A percentile compares a stretch with the other conserved stretches of the same genome.
Evolutionary conservation across 2,797 vertebrate species (phyloP).

Genomic region (Lophius americanus): DNA sequence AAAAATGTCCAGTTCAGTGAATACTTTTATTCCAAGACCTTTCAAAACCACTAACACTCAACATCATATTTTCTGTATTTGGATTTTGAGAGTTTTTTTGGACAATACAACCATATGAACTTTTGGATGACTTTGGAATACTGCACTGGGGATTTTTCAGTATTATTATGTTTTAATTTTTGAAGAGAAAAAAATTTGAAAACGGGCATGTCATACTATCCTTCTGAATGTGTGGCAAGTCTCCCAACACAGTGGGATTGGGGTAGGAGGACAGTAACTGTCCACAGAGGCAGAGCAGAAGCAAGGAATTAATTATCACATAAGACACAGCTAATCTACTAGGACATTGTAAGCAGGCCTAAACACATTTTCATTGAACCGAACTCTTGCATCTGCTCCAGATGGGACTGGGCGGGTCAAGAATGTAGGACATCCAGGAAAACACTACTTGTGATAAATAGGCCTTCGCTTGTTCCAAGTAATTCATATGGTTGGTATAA

Average conservation of each 20-base stretch:
- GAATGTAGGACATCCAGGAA: slow-evolving; percentile 60
- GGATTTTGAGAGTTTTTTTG: background rate
- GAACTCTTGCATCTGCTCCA: slow-evolving; percentile 50
- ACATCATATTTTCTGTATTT: background rate
- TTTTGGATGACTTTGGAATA: background rate
- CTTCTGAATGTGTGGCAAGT: slow-evolving; percentile 10
- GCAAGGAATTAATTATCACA: slow-evolving; percentile 55
- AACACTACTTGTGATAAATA: slow-evolving; percentile 65
- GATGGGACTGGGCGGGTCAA: slow-evolving; percentile 59
- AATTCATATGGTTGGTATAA: slow-evolving; percentile 61
- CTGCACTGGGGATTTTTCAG: background rate
- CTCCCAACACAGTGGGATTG: slow-evolving; percentile 16
- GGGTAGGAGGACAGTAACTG: slow-evolving; percentile 27
- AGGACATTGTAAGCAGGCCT: slow-evolving; percentile 50
- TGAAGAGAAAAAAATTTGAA: background rate
- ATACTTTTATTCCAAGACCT: background rate
- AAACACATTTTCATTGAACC: slow-evolving; percentile 59
- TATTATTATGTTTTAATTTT: background rate
- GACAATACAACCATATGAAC: background rate
- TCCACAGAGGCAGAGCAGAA: slow-evolving; percentile 34
- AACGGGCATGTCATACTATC: background rate
- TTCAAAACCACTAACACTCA: too few species aligned
- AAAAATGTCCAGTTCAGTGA: background rate
- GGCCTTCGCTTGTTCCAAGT: slow-evolving; percentile 65
- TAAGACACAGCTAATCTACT: slow-evolving; percentile 60